A percentile compares a stretch with the other conserved stretches of the same genome.
Conservation (phyloP, 2,113 vertebrate genomes). For the Hemiprocne comata region DNA sequence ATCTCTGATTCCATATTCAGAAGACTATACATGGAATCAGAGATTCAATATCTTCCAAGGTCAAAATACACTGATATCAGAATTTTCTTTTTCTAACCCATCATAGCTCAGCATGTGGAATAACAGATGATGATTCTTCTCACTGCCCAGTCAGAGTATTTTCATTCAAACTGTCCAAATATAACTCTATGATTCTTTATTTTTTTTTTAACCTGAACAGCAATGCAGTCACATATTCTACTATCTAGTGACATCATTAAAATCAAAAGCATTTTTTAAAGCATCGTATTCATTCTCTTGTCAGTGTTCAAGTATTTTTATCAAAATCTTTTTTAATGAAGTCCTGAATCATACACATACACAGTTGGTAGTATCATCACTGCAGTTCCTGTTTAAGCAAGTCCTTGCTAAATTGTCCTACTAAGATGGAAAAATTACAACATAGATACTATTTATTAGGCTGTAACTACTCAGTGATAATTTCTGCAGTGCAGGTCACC, state of each 20-base stretch:
- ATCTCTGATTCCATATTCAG: too few species aligned
- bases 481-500: neutral
- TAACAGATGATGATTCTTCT: neutral
- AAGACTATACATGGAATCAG: neutral
- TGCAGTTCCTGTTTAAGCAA: neutral
- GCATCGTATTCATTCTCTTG: neutral
- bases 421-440: neutral
- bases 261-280: neutral
- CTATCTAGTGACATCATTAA: neutral
- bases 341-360: neutral
- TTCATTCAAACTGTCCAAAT: neutral
- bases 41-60: neutral
- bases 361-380: neutral
- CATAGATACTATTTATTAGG: neutral
- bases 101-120: neutral
- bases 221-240: neutral
- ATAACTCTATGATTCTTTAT: neutral
- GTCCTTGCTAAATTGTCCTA: neutral
- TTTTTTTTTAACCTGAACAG: neutral
- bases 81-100: neutral
- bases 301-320: neutral
- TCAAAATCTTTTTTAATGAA: neutral
- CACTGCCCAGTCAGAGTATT: neutral
- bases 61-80: neutral
- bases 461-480: neutral